These are phyloP conservation scores for Leucoptera coffeella DNA, from an alignment of 2,888 invertebrate species.

Conservation along the genomic window DNA sequence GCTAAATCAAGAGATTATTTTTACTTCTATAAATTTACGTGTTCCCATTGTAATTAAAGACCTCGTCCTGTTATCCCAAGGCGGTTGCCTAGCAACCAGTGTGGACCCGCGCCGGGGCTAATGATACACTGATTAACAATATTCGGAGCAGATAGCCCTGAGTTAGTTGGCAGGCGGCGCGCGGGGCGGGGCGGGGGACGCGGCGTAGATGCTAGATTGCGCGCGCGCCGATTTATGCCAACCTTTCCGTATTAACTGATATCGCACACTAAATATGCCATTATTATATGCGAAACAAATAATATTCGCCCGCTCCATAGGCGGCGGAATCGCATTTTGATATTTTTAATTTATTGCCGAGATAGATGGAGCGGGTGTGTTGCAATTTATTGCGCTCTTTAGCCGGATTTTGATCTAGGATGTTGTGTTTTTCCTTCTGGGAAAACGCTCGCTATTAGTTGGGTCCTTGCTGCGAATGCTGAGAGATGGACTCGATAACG, in stretches of 20 bases:
- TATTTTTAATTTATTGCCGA: too few species aligned
- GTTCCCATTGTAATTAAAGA: too few species aligned
- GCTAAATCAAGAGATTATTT: too few species aligned
- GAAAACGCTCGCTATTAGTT: too few species aligned
- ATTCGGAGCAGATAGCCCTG: conserved; percentile 48
- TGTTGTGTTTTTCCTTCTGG: too few species aligned
- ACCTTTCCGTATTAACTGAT: conserved; percentile 46
- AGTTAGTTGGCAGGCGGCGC: conserved; percentile 38
- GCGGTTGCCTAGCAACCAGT: conserved; percentile 10
- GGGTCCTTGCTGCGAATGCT: too few species aligned
- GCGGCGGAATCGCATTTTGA: too few species aligned
- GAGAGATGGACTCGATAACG: too few species aligned
- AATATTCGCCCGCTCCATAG: too few species aligned
- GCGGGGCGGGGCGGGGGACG: conserved; percentile 22
- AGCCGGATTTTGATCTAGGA: too few species aligned
- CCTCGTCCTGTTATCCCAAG: too few species aligned
- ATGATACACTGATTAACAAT: conserved; percentile 54
- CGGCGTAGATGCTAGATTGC: conserved; percentile 37
- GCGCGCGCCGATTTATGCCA: conserved; percentile 40
- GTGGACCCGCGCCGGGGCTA: conserved; percentile 23
- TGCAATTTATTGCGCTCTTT: conserved; percentile 11
- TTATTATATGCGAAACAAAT: conserved; percentile 48
- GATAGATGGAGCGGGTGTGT: conserved; percentile 27
- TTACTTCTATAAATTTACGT: too few species aligned
- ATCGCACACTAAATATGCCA: conserved; percentile 49